These are phyloP conservation scores for Falcaria lacertinaria DNA, from an alignment of 2,888 invertebrate species.

Conservation along the genomic window DNA sequence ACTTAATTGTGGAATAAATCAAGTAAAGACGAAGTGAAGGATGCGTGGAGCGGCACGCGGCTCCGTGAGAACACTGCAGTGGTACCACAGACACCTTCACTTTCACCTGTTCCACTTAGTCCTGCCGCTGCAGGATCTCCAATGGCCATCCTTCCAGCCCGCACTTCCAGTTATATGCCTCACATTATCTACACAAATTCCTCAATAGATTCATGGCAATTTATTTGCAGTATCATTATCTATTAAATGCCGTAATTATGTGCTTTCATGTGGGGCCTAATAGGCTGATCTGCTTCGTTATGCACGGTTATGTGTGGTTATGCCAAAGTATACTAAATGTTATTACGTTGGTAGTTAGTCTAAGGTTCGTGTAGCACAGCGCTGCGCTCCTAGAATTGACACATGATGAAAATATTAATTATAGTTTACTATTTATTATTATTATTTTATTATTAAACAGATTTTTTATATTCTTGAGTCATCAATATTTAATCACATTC, in stretches of 20 bases:
- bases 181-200: conserved; percentile 53
- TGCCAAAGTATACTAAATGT: too few species aligned
- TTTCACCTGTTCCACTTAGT: conserved; percentile 71
- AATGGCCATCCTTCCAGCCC: conserved; percentile 46
- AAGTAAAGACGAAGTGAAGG: neutral
- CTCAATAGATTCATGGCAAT: conserved; percentile 50
- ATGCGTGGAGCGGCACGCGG: conserved; percentile 19
- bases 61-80: conserved; percentile 19
- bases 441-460: too few species aligned
- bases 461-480: too few species aligned
- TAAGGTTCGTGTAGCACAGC: too few species aligned
- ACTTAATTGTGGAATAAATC: conserved; percentile 3
- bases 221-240: conserved; percentile 54
- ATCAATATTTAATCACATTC: too few species aligned
- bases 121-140: conserved; percentile 41
- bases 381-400: too few species aligned
- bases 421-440: too few species aligned
- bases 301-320: neutral
- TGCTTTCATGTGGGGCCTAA: conserved; percentile 64
- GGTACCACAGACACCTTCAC: conserved; percentile 39
- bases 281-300: conserved; percentile 32
- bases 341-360: too few species aligned
- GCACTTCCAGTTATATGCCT: conserved; percentile 52
- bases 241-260: conserved; percentile 57
- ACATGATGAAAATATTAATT: too few species aligned